Percentiles rank a stretch among this genome's conserved stretches.
Evolutionary conservation across 2,113 vertebrate genomes (phyloP).

Genomic region (Pseudorectes ferrugineus): DNA sequence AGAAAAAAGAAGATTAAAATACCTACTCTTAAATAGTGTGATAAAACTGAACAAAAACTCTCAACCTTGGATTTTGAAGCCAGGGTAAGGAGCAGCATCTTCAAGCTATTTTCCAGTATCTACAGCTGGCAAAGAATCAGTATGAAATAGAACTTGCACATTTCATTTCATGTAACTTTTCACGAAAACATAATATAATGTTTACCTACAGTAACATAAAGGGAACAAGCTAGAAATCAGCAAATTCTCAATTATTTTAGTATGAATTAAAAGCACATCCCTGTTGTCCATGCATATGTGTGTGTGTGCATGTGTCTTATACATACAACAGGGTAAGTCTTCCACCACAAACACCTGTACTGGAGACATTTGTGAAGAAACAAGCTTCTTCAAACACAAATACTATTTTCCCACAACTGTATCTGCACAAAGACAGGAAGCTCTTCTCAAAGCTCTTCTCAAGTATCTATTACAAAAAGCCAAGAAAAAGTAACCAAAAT

Average conservation of each 20-base stretch:
- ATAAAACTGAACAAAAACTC: neutral
- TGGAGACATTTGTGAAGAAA: neutral
- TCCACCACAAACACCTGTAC: neutral
- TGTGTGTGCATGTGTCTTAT: fast-evolving
- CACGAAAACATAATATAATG: neutral
- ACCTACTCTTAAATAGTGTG: neutral
- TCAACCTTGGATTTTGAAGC: neutral
- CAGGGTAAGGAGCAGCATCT: neutral
- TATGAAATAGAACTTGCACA: neutral
- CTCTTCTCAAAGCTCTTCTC: neutral
- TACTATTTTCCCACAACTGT: neutral
- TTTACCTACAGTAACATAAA: neutral
- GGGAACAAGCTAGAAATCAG: neutral
- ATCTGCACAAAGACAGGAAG: neutral
- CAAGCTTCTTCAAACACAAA: neutral
- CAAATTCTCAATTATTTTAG: neutral
- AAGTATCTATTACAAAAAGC: neutral
- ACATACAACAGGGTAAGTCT: neutral
- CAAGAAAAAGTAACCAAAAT: neutral
- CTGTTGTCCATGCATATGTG: neutral
- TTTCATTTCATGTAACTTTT: neutral
- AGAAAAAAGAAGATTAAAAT: neutral
- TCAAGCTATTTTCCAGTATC: neutral
- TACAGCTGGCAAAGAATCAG: neutral
- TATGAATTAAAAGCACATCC: neutral